Evolutionary conservation across 2,888 invertebrate genomes (phyloP).

Genomic region (Spodoptera littoralis): DNA sequence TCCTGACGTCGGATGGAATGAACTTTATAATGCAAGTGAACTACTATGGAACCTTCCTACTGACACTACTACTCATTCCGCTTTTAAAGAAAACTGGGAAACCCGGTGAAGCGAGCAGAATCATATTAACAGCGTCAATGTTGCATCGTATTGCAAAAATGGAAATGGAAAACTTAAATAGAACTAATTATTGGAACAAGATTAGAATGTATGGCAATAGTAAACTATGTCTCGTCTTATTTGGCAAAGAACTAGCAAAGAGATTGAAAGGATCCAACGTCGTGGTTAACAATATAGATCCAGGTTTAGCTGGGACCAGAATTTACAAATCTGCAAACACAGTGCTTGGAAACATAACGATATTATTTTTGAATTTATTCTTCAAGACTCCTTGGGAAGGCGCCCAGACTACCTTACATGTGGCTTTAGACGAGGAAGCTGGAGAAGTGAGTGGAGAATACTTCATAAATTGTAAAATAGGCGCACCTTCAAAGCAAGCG

Average conservation of each 20-base stretch:
- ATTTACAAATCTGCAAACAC: conserved; percentile 88
- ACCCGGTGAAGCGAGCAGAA: conserved; percentile 69
- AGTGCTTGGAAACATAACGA: conserved; percentile 83
- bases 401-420: conserved; percentile 53
- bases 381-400: conserved; percentile 54
- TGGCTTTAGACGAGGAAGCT: conserved; percentile 47
- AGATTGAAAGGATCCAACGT: conserved; percentile 90
- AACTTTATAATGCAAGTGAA: conserved; percentile 97
- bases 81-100: conserved; percentile 64
- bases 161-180: conserved; percentile 58
- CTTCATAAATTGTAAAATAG: conserved; percentile 91
- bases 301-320: conserved; percentile 93
- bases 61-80: conserved; percentile 65
- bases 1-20: conserved; percentile 92
- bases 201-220: conserved; percentile 62
- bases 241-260: conserved; percentile 91
- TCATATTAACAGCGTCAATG: conserved; percentile 84
- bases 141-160: conserved; percentile 72
- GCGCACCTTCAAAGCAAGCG: conserved; percentile 85
- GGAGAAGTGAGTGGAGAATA: conserved; percentile 83
- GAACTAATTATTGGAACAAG: conserved; percentile 27
- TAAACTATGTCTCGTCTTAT: conserved; percentile 90
- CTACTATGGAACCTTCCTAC: conserved; percentile 96
- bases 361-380: conserved; percentile 80
- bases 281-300: conserved; percentile 94